Evolutionary conservation across 2,888 invertebrate species (phyloP).

Genomic region (Molanna angustata): DNA sequence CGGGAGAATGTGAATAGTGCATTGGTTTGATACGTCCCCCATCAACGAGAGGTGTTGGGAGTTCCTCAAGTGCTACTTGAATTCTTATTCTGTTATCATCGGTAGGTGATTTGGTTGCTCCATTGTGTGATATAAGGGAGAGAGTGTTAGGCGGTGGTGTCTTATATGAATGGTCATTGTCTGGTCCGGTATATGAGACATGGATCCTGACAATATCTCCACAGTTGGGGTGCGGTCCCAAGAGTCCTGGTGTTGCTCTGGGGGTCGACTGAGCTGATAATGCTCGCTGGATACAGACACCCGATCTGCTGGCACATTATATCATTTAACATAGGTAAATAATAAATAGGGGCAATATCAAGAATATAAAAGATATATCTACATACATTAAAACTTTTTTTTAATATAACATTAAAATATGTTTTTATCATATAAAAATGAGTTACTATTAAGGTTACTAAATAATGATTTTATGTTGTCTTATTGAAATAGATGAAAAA

Average conservation of each 20-base stretch:
- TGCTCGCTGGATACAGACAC: constrained; percentile 52
- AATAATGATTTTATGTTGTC: too few relatives aligned
- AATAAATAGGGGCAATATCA: background rate
- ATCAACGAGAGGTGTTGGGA: constrained; percentile 63
- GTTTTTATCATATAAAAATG: too few relatives aligned
- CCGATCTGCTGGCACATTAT: constrained; percentile 35
- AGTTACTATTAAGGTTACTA: too few relatives aligned
- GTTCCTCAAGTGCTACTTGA: constrained; percentile 66
- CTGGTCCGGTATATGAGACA: constrained; percentile 69
- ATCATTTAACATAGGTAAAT: background rate
- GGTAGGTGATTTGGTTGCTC: constrained; percentile 52
- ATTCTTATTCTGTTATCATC: constrained; percentile 73
- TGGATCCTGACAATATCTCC: constrained; percentile 74
- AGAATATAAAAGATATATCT: background rate
- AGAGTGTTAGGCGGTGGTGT: constrained; percentile 47
- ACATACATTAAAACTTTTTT: too few relatives aligned
- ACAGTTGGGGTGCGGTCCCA: constrained; percentile 58
- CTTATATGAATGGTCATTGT: constrained; percentile 51
- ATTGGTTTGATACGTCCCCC: constrained; percentile 19
- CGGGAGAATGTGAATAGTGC: constrained; percentile 1
- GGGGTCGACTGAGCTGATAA: constrained; percentile 61
- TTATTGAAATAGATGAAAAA: too few relatives aligned
- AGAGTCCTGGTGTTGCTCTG: constrained; percentile 61
- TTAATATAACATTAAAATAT: too few relatives aligned
- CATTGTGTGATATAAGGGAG: constrained; percentile 53